phyloP scores from a whole-genome alignment of 2,113 vertebrate genomes.

The Gulo gulo region DNA sequence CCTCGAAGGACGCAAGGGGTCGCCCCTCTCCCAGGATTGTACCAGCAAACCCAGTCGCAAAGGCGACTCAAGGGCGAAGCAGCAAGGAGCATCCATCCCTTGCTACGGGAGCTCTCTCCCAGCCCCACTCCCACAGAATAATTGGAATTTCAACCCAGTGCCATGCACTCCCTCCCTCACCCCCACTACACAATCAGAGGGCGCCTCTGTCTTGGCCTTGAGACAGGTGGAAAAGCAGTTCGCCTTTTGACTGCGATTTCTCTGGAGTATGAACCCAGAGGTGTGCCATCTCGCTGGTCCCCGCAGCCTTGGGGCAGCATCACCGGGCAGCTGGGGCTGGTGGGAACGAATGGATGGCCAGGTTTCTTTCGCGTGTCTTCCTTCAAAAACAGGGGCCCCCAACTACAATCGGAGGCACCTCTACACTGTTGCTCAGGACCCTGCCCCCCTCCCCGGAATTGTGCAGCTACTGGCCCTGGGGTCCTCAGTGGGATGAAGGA shows the following conservation, averaged over 20 bases:
- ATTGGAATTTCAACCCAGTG: background rate
- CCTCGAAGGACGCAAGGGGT: slow-evolving; percentile 82
- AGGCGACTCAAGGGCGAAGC: background rate
- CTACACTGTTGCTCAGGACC: background rate
- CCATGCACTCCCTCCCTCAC: background rate
- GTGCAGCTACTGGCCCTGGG: background rate
- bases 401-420: background rate
- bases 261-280: background rate
- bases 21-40: slow-evolving; percentile 77
- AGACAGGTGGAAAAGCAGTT: background rate
- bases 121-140: background rate
- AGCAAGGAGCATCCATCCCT: background rate
- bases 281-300: background rate
- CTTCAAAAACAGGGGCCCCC: background rate
- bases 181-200: slow-evolving; percentile 1
- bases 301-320: background rate
- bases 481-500: background rate
- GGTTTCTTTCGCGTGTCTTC: background rate
- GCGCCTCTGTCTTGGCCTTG: slow-evolving; percentile 18
- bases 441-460: background rate
- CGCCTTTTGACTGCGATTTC: background rate
- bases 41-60: background rate
- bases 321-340: background rate
- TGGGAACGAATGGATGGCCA: background rate
- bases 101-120: background rate